Percentiles rank a stretch among this genome's conserved stretches.
phyloP scores from a whole-genome alignment of 2,888 invertebrate species.

The Rhaphigaster nebulosa region DNA sequence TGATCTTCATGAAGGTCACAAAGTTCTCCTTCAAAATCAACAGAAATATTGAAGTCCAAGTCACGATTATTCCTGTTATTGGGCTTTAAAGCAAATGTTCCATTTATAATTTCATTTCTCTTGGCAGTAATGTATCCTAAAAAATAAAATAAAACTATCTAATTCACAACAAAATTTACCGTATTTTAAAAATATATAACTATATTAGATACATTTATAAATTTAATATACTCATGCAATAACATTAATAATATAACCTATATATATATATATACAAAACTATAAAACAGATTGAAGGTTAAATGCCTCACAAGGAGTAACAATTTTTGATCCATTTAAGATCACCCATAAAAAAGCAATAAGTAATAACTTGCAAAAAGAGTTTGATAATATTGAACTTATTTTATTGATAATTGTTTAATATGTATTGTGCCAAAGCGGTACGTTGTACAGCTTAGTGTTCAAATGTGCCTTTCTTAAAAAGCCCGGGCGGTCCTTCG shows the following conservation, averaged over 20 bases:
- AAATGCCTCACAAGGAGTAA: neutral
- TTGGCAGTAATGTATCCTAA: conserved; percentile 90
- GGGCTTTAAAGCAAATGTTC: conserved; percentile 93
- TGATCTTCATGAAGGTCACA: conserved; percentile 88
- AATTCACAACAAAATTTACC: neutral
- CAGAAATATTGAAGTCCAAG: conserved; percentile 93
- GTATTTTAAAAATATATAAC: neutral
- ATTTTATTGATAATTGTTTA: too few species aligned
- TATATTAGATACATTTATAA: neutral
- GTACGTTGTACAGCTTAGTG: too few species aligned
- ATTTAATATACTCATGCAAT: neutral
- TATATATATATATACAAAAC: neutral
- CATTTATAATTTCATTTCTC: conserved; percentile 93
- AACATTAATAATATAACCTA: neutral
- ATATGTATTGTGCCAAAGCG: too few species aligned
- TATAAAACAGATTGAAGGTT: neutral
- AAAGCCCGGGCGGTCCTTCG: too few species aligned
- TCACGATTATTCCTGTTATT: conserved; percentile 97
- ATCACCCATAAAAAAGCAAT: too few species aligned
- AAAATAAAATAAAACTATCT: conserved; percentile 20
- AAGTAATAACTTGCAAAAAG: neutral
- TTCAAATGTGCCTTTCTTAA: too few species aligned
- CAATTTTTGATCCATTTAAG: too few species aligned
- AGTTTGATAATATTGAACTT: too few species aligned
- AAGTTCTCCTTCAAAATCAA: conserved; percentile 92